Percentiles rank a stretch among this genome's conserved stretches.
Conservation (phyloP, 2,888 invertebrate species). For the Onthophagus sagittarius region DNA sequence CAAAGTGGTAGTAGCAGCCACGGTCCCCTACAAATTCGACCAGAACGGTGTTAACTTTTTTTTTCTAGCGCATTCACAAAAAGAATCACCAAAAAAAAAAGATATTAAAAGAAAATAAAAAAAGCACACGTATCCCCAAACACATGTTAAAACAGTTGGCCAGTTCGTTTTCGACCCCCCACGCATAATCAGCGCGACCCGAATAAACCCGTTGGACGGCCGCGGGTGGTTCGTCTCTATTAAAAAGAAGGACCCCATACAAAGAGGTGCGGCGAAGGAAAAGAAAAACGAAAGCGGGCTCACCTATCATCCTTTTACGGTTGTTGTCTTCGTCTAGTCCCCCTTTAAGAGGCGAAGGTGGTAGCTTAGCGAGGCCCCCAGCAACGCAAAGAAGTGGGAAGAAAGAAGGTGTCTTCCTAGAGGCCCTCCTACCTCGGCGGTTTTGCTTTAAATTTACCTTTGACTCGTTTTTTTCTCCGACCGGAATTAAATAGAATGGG, state of each 20-base stretch:
- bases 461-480: too few relatives aligned
- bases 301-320: background rate
- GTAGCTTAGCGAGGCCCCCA: too few relatives aligned
- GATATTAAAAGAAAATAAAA: background rate
- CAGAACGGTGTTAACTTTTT: slow-evolving; percentile 47
- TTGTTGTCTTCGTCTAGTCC: background rate
- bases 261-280: slow-evolving; percentile 36
- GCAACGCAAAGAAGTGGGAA: too few relatives aligned
- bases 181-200: slow-evolving; percentile 12
- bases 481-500: too few relatives aligned
- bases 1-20: background rate
- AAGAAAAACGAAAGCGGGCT: background rate
- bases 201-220: too few relatives aligned
- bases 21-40: slow-evolving; percentile 39
- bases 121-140: slow-evolving; percentile 29
- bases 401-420: too few relatives aligned
- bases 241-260: slow-evolving; percentile 49
- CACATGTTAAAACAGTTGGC: slow-evolving; percentile 44
- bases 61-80: slow-evolving; percentile 45
- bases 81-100: slow-evolving; percentile 18
- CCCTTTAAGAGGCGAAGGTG: too few relatives aligned
- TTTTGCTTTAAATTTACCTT: too few relatives aligned
- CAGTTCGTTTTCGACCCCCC: slow-evolving; percentile 27
- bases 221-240: slow-evolving; percentile 34
- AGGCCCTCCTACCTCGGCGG: too few relatives aligned